Conservation (phyloP, 2,797 vertebrate species). For the Chaetodon trifasciatus region DNA sequence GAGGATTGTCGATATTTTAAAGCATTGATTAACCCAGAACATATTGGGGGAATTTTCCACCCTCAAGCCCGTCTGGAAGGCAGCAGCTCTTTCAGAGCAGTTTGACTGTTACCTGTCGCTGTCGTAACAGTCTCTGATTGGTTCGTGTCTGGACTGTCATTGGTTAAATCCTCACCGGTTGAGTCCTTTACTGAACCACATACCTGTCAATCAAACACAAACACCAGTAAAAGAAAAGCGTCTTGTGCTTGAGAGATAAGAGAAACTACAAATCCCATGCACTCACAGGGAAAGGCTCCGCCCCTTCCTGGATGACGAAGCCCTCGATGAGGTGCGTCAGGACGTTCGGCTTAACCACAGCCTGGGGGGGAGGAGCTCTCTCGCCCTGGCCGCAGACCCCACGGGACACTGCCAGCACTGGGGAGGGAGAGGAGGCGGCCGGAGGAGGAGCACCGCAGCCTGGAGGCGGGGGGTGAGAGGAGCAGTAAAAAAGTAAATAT, state of each 20-base stretch:
- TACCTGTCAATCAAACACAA: conserved; percentile 77
- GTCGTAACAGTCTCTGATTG: conserved; percentile 73
- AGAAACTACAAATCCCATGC: neutral
- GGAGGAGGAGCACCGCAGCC: conserved; percentile 44
- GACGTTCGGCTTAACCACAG: conserved; percentile 97
- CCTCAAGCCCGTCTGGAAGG: neutral
- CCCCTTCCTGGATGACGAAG: conserved; percentile 98
- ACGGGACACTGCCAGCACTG: conserved; percentile 81
- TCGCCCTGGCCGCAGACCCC: conserved; percentile 83
- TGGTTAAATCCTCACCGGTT: conserved; percentile 73
- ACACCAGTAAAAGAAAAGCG: neutral
- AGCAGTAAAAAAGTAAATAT: neutral
- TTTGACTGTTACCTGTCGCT: conserved; percentile 71
- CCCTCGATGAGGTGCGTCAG: conserved; percentile 98
- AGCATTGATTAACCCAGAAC: rapidly evolving
- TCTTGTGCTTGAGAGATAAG: rapidly evolving
- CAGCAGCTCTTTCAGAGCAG: neutral
- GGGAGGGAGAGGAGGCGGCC: conserved; percentile 53
- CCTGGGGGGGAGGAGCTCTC: conserved; percentile 92
- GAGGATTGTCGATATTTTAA: neutral
- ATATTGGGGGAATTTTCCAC: neutral
- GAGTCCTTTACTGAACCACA: conserved; percentile 84
- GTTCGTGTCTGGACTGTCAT: conserved; percentile 72
- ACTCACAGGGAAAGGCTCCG: conserved; percentile 98
- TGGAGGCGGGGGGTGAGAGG: conserved; percentile 8